A percentile compares a stretch with the other conserved stretches of the same genome.
Evolutionary conservation across 2,113 vertebrate genomes (phyloP).

Genomic region (Takifugu flavidus): DNA sequence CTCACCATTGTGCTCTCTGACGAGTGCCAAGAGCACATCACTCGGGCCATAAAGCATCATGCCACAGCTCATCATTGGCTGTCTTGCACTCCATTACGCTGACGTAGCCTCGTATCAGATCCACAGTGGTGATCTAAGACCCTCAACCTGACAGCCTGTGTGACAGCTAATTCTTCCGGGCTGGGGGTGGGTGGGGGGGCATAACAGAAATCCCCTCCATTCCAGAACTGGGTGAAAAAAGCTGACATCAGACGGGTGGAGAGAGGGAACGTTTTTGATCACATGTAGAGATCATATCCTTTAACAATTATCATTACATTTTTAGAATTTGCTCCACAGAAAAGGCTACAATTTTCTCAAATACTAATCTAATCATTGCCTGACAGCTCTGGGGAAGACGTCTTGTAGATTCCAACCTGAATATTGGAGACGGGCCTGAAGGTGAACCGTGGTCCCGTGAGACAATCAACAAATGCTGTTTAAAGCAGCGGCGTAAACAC

Average conservation of each 20-base stretch:
- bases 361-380: too few relatives aligned
- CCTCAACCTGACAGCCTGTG: slow-evolving; percentile 23
- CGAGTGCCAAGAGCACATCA: slow-evolving; percentile 8
- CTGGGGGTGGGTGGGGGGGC: slow-evolving; percentile 14
- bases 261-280: neutral
- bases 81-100: slow-evolving; percentile 17
- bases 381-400: too few relatives aligned
- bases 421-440: too few relatives aligned
- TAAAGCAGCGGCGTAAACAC: too few relatives aligned
- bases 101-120: slow-evolving; percentile 5
- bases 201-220: slow-evolving; percentile 55
- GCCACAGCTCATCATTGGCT: slow-evolving; percentile 2
- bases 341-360: too few relatives aligned
- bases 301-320: too few relatives aligned
- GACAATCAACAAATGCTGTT: too few relatives aligned
- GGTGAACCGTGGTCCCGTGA: too few relatives aligned
- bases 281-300: too few relatives aligned
- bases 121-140: slow-evolving; percentile 9
- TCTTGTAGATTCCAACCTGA: too few relatives aligned
- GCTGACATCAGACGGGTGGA: slow-evolving; percentile 40
- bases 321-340: too few relatives aligned
- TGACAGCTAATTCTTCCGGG: slow-evolving; percentile 31
- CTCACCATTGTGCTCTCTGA: slow-evolving; percentile 46
- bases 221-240: slow-evolving; percentile 12
- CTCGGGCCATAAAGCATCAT: slow-evolving; percentile 19